phyloP scores from a whole-genome alignment of 2,888 invertebrate genomes.

The Griposia aprilina region DNA sequence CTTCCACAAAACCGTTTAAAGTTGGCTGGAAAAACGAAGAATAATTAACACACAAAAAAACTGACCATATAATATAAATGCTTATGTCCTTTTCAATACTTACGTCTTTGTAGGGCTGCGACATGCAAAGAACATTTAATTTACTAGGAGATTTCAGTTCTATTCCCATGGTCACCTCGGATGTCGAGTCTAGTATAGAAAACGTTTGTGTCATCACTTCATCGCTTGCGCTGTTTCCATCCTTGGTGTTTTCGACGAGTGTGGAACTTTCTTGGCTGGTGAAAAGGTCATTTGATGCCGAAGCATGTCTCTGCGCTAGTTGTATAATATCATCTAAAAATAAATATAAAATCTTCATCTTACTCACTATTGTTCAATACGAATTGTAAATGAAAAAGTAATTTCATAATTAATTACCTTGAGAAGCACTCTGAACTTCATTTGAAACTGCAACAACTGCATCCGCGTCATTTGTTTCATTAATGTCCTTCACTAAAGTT shows the following conservation, averaged over 20 bases:
- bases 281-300: slow-evolving; percentile 81
- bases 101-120: slow-evolving; percentile 76
- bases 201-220: slow-evolving; percentile 80
- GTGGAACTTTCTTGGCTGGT: slow-evolving; percentile 77
- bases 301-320: slow-evolving; percentile 80
- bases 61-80: too few relatives aligned
- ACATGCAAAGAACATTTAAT: slow-evolving; percentile 70
- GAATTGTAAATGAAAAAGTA: not conserved
- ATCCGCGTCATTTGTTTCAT: slow-evolving; percentile 32
- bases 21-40: slow-evolving; percentile 72
- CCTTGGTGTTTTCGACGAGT: slow-evolving; percentile 50
- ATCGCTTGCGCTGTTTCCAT: slow-evolving; percentile 62
- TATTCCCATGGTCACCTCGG: slow-evolving; percentile 19
- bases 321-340: slow-evolving; percentile 83
- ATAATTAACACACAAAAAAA: not conserved
- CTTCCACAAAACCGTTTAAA: slow-evolving; percentile 90
- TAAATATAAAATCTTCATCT: not conserved
- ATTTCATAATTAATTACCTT: slow-evolving; percentile 72
- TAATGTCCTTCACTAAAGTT: slow-evolving; percentile 16
- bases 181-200: slow-evolving; percentile 76
- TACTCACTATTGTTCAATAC: not conserved
- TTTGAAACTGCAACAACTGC: slow-evolving; percentile 39
- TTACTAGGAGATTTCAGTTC: slow-evolving; percentile 49
- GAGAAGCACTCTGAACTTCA: slow-evolving; percentile 70
- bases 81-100: slow-evolving; percentile 63